Conservation (phyloP, 2,888 invertebrate species). For the Adelognathus sp. region DNA sequence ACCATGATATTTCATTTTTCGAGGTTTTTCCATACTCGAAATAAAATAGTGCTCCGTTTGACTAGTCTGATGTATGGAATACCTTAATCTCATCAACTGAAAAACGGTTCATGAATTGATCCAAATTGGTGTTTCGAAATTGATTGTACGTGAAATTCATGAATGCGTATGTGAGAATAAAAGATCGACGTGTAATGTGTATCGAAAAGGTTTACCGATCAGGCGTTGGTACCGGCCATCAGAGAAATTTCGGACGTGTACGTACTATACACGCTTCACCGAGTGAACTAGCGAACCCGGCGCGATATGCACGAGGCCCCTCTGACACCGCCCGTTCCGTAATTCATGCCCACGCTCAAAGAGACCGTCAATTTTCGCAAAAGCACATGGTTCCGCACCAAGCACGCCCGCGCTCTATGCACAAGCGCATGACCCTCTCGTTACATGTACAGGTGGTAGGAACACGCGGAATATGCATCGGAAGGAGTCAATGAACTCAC, state of each 20-base stretch:
- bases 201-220: background rate
- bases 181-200: background rate
- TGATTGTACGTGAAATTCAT: too few species aligned
- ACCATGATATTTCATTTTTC: too few species aligned
- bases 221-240: background rate
- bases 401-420: constrained; percentile 59
- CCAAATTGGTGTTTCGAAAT: too few species aligned
- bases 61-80: too few species aligned
- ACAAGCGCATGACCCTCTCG: constrained; percentile 71
- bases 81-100: too few species aligned
- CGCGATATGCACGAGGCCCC: constrained; percentile 1
- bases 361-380: constrained; percentile 71
- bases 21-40: too few species aligned
- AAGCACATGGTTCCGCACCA: constrained; percentile 70
- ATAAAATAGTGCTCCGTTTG: too few species aligned
- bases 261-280: background rate
- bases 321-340: constrained; percentile 52
- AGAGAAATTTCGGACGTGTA: background rate
- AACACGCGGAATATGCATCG: constrained; percentile 32
- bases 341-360: constrained; percentile 70
- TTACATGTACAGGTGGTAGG: constrained; percentile 67
- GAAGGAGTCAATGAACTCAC: constrained; percentile 40
- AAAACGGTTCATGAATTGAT: constrained; percentile 1
- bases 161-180: background rate
- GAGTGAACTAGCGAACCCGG: background rate